Percentiles rank a stretch among this genome's conserved stretches.
Conservation (phyloP, 2,113 vertebrate species). For the Phaetusa simplex region DNA sequence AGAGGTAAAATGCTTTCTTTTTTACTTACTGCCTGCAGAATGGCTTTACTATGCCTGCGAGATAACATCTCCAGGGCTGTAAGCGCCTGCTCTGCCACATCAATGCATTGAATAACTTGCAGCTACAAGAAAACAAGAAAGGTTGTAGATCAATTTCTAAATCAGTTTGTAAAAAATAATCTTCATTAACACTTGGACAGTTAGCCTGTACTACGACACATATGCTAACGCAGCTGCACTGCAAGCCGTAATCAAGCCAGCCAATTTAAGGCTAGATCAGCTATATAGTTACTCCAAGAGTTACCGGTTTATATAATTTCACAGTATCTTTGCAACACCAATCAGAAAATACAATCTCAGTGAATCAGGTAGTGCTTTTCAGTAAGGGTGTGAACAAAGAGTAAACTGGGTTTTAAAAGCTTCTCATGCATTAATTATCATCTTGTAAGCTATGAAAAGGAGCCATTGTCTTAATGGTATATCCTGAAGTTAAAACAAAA, state of each 20-base stretch:
- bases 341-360: background rate
- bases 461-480: background rate
- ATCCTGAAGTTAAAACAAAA: background rate
- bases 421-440: background rate
- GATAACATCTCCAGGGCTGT: constrained; percentile 98
- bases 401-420: background rate
- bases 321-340: background rate
- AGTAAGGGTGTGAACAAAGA: background rate
- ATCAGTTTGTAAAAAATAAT: background rate
- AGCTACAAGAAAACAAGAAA: constrained; percentile 78
- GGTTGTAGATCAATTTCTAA: background rate
- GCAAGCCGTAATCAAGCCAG: background rate
- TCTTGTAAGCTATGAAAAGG: background rate
- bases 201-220: background rate
- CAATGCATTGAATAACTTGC: constrained; percentile 99
- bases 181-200: background rate
- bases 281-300: background rate
- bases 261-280: background rate
- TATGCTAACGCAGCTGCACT: background rate
- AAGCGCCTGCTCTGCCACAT: constrained; percentile 97
- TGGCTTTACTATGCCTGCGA: constrained; percentile 97
- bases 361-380: background rate
- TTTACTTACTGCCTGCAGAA: constrained; percentile 93
- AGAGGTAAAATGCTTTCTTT: background rate
- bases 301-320: background rate